Evolutionary conservation across 2,113 vertebrate genomes (phyloP).

Genomic region (Takifugu bimaculatus): DNA sequence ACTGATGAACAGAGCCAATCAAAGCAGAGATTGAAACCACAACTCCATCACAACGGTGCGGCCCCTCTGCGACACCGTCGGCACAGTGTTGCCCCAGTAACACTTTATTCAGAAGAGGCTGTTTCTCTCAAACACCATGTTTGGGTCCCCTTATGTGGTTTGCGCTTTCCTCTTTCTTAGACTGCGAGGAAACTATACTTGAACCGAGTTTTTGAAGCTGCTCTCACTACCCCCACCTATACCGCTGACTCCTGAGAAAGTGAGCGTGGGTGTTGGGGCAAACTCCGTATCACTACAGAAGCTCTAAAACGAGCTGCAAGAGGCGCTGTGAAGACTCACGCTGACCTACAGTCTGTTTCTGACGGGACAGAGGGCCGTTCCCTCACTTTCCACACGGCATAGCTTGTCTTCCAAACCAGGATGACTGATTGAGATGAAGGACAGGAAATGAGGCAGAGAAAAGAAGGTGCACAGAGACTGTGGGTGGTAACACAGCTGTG

Average conservation of each 20-base stretch:
- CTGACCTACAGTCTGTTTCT: no score
- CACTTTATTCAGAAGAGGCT: constrained; percentile 8
- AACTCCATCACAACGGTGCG: no score
- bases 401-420: background rate
- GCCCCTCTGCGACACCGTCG: background rate
- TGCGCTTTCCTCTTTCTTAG: constrained; percentile 6
- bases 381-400: background rate
- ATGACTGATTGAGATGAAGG: background rate
- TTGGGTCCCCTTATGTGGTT: no score
- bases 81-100: background rate
- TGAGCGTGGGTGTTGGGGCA: constrained; percentile 48
- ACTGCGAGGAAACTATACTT: constrained; percentile 32
- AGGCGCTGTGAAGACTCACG: constrained; percentile 37
- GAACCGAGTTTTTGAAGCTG: background rate
- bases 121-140: no score
- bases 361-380: no score
- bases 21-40: no score
- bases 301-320: constrained; percentile 16
- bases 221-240: background rate
- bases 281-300: no score
- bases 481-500: constrained; percentile 55
- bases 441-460: constrained; percentile 24
- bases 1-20: no score
- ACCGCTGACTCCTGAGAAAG: constrained; percentile 50
- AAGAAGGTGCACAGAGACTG: constrained; percentile 22